phyloP scores from a whole-genome alignment of 2,888 invertebrate species.

The Ypsolopha scabrella region DNA sequence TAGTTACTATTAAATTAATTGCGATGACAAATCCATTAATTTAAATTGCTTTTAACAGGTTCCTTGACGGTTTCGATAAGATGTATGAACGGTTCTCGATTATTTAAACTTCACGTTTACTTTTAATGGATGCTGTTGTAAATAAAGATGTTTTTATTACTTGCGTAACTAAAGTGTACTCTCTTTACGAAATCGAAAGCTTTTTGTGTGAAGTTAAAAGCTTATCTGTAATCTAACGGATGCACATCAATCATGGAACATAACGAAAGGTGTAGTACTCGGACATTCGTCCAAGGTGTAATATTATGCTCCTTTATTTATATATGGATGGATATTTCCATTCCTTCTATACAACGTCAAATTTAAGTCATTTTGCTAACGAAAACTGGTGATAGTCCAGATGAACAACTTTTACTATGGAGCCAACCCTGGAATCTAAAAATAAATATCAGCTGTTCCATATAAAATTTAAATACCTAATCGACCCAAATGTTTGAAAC shows the following conservation, averaged over 20 bases:
- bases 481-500: no score
- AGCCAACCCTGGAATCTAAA: no score
- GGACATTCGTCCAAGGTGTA: no score
- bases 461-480: no score
- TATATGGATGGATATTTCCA: no score
- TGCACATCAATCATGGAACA: background rate
- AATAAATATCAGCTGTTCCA: no score
- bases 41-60: slow-evolving; percentile 52
- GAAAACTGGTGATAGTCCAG: no score
- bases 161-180: background rate
- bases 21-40: slow-evolving; percentile 69
- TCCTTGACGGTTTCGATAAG: slow-evolving; percentile 19
- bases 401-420: no score
- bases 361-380: no score
- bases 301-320: no score
- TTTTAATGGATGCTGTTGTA: slow-evolving; percentile 1
- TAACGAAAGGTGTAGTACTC: no score
- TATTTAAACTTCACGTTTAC: slow-evolving; percentile 1
- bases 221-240: background rate
- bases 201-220: background rate
- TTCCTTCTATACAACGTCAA: no score
- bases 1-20: slow-evolving; percentile 68
- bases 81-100: background rate
- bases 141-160: slow-evolving; percentile 2
- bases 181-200: slow-evolving; percentile 1